These are phyloP conservation scores for Diacarnus erythraeanus DNA, from an alignment of 37 sponge, comb jelly and placozoan species.

Conservation along the genomic window DNA sequence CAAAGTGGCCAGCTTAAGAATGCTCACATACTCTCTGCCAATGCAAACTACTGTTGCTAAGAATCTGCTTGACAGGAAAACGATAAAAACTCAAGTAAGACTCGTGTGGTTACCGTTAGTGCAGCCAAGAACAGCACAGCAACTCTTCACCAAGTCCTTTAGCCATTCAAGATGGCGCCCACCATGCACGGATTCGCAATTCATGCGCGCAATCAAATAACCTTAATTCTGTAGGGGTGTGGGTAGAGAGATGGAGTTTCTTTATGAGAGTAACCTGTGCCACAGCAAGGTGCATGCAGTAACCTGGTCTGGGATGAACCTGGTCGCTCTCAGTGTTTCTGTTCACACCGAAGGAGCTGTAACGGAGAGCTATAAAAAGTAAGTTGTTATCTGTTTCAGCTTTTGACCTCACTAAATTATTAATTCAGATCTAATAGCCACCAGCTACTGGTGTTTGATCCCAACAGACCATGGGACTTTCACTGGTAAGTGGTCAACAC, in stretches of 20 bases:
- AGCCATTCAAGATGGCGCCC: no score
- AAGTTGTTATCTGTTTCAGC: not conserved
- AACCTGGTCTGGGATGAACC: slow-evolving; percentile 59
- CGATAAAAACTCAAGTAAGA: no score
- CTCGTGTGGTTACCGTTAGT: no score
- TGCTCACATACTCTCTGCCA: no score
- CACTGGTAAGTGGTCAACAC: slow-evolving; percentile 20
- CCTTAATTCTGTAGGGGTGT: not conserved
- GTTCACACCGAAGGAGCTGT: slow-evolving; percentile 17
- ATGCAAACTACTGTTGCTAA: no score
- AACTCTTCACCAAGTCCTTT: no score
- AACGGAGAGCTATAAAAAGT: slow-evolving; percentile 41
- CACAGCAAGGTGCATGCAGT: slow-evolving; percentile 42
- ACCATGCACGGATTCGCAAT: no score
- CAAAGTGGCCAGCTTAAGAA: no score
- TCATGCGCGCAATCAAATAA: not conserved
- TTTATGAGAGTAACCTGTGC: slow-evolving; percentile 35
- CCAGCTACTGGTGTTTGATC: slow-evolving; percentile 56
- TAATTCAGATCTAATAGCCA: slow-evolving; percentile 24
- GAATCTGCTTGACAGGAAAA: no score
- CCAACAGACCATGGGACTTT: slow-evolving; percentile 68
- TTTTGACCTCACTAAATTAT: not conserved
- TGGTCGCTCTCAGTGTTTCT: slow-evolving; percentile 60
- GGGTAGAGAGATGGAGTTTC: slow-evolving; percentile 50
- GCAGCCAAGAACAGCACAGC: no score